Base-by-base conservation (phyloP, 2,797 vertebrate genomes). In the Crocidura indochinensis region DNA sequence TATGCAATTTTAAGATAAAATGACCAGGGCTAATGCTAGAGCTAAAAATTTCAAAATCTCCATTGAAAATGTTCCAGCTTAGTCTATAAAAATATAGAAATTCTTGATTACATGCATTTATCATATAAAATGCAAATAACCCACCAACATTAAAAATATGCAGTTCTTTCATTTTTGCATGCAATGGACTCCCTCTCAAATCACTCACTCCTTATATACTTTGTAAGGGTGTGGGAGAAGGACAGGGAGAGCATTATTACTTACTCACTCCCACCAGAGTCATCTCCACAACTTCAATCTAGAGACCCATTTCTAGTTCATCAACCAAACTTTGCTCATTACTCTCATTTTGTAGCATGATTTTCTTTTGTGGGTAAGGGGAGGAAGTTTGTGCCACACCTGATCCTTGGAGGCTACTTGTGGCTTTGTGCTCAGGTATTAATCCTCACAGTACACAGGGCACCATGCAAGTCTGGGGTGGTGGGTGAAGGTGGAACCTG, bases 1-100 rank as follows among this genome's bases (percentile, higher is more conserved):
- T 46, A 14, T n/a, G 91, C 90, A 79, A 91, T 77, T 95, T 85
- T 93, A 94, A 94, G 81, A 79, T 62, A 91, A 92, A 87, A 89
- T 29, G 9, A 31, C 73, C 60, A 80, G 24, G 7, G n/a, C 46
- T 92, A 81, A 94, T 90, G 78, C 53, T 69, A 88, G 74, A 80
- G 26, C 24, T 79, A 22, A 38, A 38, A 38, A 38, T 38, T 38
- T 64, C 68, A 92, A 56, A 74, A 76, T 79, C 62, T 65, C n/a
- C 67, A 79, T 0, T 31, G 29, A 65, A 88, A 77, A 46, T 83
- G 62, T 62, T 76, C 68, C 74, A 73, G 83, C 29, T 81, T 75
- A 92, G 49, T 56, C 1, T 10, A 51, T 79, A 2, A 67, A 89
- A 82, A 71, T 27, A 85, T 5, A 80, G 11, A 87, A 51, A 77